These are phyloP conservation scores for Cataglyphis cursor DNA, from an alignment of 2,888 invertebrate species.

Conservation along the genomic window DNA sequence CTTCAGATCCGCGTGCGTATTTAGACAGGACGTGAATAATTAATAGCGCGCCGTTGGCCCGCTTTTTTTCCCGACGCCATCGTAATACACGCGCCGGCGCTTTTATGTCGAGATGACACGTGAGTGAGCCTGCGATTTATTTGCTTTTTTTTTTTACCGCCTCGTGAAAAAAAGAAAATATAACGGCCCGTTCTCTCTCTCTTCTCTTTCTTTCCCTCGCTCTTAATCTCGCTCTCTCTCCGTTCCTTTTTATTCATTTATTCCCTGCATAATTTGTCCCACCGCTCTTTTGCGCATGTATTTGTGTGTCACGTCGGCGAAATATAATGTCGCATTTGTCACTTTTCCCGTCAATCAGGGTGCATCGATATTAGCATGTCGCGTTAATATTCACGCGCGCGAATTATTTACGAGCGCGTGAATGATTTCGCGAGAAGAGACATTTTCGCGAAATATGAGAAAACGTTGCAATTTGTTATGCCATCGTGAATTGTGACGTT, in stretches of 20 bases:
- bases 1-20: conserved; percentile 59
- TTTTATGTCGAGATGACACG: conserved; percentile 78
- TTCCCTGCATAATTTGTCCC: not conserved
- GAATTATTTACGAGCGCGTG: conserved; percentile 28
- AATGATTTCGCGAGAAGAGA: conserved; percentile 24
- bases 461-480: not conserved
- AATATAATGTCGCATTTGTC: conserved; percentile 29
- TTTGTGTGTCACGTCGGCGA: conserved; percentile 11
- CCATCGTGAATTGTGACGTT: not conserved
- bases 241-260: conserved; percentile 4
- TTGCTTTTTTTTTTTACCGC: conserved; percentile 79
- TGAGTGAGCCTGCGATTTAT: conserved; percentile 81
- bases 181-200: conserved; percentile 54
- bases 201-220: not conserved
- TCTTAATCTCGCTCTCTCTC: not conserved
- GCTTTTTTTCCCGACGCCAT: conserved; percentile 57
- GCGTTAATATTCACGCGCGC: not conserved
- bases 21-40: conserved; percentile 76
- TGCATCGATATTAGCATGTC: conserved; percentile 17
- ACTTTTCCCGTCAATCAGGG: conserved; percentile 43
- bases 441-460: not conserved
- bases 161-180: conserved; percentile 77
- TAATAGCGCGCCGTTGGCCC: conserved; percentile 73
- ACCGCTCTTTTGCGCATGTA: conserved; percentile 17
- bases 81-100: conserved; percentile 56